Base-by-base conservation (phyloP, 2,113 vertebrate species). In the Reinhardtius hippoglossoides region DNA sequence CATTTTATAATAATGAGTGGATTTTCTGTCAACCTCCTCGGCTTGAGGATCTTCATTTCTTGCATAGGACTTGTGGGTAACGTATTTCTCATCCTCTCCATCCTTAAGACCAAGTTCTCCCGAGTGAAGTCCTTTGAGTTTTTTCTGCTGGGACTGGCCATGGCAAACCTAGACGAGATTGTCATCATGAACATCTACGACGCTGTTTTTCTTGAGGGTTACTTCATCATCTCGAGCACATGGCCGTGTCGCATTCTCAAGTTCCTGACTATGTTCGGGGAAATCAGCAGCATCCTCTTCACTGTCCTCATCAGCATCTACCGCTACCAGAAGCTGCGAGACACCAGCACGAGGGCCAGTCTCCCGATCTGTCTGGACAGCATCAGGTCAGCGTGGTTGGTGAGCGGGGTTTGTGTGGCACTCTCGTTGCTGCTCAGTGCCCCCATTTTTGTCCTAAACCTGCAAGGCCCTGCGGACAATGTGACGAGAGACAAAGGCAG, bases 261-360 rank as follows among this genome's bases (percentile, higher is more conserved):
- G 79, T 93, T 93, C 21, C 2, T 94, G 42, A 87, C 84, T 1
- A 5, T 86, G 3, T 81, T 85, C 2, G 95, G 93, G 0, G 87
- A 94, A 71, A 81, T 78, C 0, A 16, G 65, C 80, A 93, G 91
- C 81, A 93, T 95, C 72, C 42, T 93, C 59, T 93, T 95, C 86
- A 94, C 95, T 0, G 88, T 93, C 15, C 86, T 95, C 62, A 95
- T 95, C 73, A 85, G 91, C 76, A 52, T 92, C 67, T 95, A 86
- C 71, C 93, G 93, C 55, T 94, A 93, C 80, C 92, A 93, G 86
- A 95, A 95, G 89, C 79, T 95, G 16, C 86, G 84, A 24, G 85
- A 94, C 2, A 84, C 81, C 3, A 20, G 54, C 5, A 83, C 58
- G 3, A 84, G 88, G 16, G 89, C 68, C 59, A 90, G 80, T 40